Base-by-base conservation (phyloP, 2,797 vertebrate species). In the Rhynchotus rufescens region DNA sequence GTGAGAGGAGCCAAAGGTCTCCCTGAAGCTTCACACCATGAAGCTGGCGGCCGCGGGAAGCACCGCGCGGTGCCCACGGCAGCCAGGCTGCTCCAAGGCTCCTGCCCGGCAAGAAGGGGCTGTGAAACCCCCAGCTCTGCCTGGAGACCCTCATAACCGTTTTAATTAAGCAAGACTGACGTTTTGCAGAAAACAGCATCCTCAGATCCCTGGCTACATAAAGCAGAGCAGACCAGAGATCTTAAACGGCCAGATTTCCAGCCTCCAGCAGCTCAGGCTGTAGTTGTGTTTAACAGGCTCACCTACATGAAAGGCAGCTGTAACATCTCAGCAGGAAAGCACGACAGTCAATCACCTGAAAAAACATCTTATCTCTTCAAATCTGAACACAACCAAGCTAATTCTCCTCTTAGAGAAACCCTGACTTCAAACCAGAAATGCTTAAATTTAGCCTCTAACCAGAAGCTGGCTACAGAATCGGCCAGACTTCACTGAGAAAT, bases 211-310 rank as follows among this genome's bases (percentile, higher is more conserved):
- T 80, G 82, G 64, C 57, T 65, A 16, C 42, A 15, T 19, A 68
- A 94, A 64, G 38, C 42, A 88, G 82, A 90, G 66, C 86, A 90
- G 76, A 75, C 23, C 12, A 0, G 2, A 86, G 47, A 60, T 61
- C 90, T 11, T 42, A 13, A 67, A 80, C 86, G 17, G 49, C 69
- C 90, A 65, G 2, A 76, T 83, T 91, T 83, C 88, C n/a, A 10
- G 56, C 80, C 73, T 64, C 15, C 71, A 79, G 80, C 71, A 86
- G 85, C 85, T 57, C 36, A 9, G 47, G 47, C 47, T 49, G 47
- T 12, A 49, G 47, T 23, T 22, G 47, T 38, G 44, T 92, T 69
- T 80, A 88, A 34, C 60, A 67, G 51, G 36, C 69, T 89, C 36
- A 62, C 30, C 19, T 17, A 2, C 1, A 1, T 4, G 66, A 83